phyloP scores from a whole-genome alignment of 2,113 vertebrate species.

The Elephantulus edwardii region DNA sequence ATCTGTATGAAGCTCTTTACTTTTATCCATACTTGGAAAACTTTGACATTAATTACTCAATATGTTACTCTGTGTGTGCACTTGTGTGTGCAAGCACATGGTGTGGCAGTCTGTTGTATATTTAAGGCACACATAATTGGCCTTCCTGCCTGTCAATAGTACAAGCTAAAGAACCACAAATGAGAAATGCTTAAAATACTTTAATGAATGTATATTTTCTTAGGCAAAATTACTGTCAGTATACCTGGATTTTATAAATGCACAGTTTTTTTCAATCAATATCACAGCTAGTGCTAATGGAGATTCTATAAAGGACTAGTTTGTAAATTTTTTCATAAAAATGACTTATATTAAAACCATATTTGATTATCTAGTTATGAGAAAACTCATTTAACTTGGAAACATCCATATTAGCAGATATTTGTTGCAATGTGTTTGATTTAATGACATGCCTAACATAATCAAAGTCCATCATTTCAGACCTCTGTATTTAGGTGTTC shows the following conservation, averaged over 20 bases:
- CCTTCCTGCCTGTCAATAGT: neutral
- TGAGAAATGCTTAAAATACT: neutral
- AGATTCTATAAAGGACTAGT: neutral
- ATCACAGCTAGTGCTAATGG: neutral
- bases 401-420: neutral
- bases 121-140: neutral
- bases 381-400: slow-evolving; percentile 23
- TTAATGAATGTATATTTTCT: neutral
- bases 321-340: neutral
- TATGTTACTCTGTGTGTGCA: neutral
- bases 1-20: neutral
- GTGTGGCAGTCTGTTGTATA: neutral
- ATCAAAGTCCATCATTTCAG: neutral
- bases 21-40: neutral
- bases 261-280: neutral
- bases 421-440: neutral
- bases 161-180: neutral
- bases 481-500: neutral
- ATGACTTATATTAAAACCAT: neutral
- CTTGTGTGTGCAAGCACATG: neutral
- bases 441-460: neutral
- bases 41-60: neutral
- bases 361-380: neutral
- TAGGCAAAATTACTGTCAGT: neutral
- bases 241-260: neutral